Evolutionary conservation across 2,888 invertebrate species (phyloP), one percentile per base, ranked within the genome.

Genomic region (Rhynchonema sp.): DNA sequence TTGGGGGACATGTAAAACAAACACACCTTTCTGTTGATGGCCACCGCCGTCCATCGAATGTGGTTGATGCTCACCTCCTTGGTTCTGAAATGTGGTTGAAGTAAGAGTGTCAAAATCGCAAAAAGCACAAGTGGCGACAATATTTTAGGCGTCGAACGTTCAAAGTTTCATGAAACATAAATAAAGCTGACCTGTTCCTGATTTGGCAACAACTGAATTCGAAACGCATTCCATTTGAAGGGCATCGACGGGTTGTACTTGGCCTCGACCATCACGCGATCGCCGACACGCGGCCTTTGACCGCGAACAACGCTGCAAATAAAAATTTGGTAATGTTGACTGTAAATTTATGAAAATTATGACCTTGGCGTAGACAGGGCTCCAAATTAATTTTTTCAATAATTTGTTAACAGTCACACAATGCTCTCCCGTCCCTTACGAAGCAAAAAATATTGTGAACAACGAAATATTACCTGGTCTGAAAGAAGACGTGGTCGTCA

Each of bases 401-500:
- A n/a, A n/a, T n/a, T n/a, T n/a, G n/a, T n/a, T n/a, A n/a, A n/a
- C n/a, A n/a, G n/a, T n/a, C n/a, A n/a, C n/a, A n/a, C n/a, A n/a
- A n/a, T n/a, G n/a, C n/a, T 38, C 17, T 13, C 17, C 9, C 9
- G 9, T 6, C 6, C 17, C 17, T 38, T 38, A 13, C 17, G 38
- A 17, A 6, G 17, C 9, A 13, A 6, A 13, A 13, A 17, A 13
- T 38, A 13, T 17, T 13, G 6, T 38, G 6, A 13, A 6, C 6
- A 38, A 17, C 6, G 9, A 6, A 17, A 38, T 38, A 6, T 13
- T n/a, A 68, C 68, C 61, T 64, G 38, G 85, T 85, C 78, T 90
- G 90, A 74, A 94, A 94, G 73, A 92, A 91, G 2, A 94, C 88
- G 77, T 94, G 92, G 70, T 92, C 90, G 74, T 94, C 92, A 20